A percentile compares a stretch with the other conserved stretches of the same genome.
Conservation (phyloP, 2,797 vertebrate species). For the Coluber constrictor region DNA sequence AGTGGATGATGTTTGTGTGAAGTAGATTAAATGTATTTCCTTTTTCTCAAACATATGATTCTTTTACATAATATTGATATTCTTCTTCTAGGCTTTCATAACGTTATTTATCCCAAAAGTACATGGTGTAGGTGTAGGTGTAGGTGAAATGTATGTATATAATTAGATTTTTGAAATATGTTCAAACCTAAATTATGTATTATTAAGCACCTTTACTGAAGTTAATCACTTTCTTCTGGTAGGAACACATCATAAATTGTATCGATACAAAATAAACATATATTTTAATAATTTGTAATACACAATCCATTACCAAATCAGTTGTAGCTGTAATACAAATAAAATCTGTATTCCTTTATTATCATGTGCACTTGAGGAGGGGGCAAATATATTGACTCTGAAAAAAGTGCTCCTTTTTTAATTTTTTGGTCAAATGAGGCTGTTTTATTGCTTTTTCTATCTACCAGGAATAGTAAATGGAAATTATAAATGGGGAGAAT, state of each 20-base stretch:
- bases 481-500: not conserved
- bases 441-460: not conserved
- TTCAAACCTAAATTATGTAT: not conserved
- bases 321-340: not conserved
- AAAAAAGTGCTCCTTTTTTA: not conserved
- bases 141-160: not conserved
- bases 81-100: not conserved
- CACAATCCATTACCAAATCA: not conserved
- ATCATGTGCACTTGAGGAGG: not conserved
- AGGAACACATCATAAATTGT: not conserved
- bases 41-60: not conserved
- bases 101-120: not conserved
- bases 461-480: not conserved
- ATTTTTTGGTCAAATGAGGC: not conserved
- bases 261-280: not conserved
- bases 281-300: not conserved
- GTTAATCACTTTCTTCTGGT: not conserved
- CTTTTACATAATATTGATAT: not conserved
- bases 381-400: not conserved
- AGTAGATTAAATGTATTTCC: not conserved
- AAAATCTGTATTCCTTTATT: not conserved
- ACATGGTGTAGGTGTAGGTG: not conserved
- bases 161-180: not conserved
- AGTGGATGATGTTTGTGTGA: not conserved
- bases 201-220: not conserved